These are phyloP conservation scores for Heliconius hortense DNA, from an alignment of 2,888 invertebrate species.

Conservation along the genomic window DNA sequence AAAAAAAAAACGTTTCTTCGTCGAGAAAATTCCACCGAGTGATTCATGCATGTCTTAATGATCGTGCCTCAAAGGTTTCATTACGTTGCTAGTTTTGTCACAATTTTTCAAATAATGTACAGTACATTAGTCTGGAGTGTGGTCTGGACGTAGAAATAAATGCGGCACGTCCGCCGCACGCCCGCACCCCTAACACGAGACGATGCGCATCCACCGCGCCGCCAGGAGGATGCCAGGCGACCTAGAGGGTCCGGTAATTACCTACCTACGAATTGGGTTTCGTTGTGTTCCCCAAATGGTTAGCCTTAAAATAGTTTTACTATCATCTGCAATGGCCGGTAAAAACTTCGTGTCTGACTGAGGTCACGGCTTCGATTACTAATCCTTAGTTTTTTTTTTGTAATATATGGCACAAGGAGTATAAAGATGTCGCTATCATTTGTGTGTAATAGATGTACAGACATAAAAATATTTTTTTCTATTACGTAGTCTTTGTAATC, in stretches of 20 bases:
- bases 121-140: slow-evolving; percentile 8
- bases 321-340: not conserved
- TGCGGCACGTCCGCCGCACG: slow-evolving; percentile 11
- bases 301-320: not conserved
- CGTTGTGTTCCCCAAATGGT: slow-evolving; percentile 3
- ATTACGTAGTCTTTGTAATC: too few relatives aligned
- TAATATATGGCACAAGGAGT: too few relatives aligned
- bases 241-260: not conserved
- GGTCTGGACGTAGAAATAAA: slow-evolving; percentile 7
- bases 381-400: not conserved
- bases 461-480: too few relatives aligned
- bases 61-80: not conserved
- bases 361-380: not conserved
- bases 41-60: not conserved
- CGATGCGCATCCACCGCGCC: slow-evolving; percentile 16
- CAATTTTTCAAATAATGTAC: not conserved
- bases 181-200: slow-evolving; percentile 18
- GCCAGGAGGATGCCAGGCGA: not conserved
- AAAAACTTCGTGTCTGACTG: not conserved
- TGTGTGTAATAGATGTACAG: too few relatives aligned
- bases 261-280: slow-evolving; percentile 14
- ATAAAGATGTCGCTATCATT: too few relatives aligned
- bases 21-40: not conserved
- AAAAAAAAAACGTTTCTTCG: not conserved
- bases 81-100: not conserved